Conservation (phyloP, 2,888 invertebrate genomes). For the Noctua janthina region DNA sequence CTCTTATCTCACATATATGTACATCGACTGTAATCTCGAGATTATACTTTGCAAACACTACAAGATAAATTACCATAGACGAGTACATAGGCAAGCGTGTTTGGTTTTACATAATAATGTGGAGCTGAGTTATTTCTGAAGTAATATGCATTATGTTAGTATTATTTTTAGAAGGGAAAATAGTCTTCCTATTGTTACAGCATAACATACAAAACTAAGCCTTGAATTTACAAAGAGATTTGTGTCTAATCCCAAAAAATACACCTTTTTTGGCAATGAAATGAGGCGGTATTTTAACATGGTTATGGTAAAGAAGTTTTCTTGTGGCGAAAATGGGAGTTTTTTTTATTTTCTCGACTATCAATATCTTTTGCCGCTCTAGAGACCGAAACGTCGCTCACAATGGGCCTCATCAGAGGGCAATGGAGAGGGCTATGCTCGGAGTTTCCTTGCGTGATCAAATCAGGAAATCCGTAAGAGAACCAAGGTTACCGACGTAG, state of each 20-base stretch:
- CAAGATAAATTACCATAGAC: constrained; percentile 52
- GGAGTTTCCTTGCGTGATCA: too few species aligned
- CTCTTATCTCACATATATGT: constrained; percentile 40
- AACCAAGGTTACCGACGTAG: too few species aligned
- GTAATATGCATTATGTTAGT: neutral
- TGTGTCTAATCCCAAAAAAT: neutral
- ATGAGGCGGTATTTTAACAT: neutral
- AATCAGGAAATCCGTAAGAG: too few species aligned
- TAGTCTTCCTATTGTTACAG: neutral
- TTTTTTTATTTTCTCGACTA: neutral
- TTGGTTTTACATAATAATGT: constrained; percentile 3
- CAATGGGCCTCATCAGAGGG: too few species aligned
- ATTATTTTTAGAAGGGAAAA: neutral
- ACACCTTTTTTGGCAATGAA: constrained; percentile 4
- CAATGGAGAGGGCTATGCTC: too few species aligned
- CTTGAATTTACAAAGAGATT: constrained; percentile 17
- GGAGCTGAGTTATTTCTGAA: neutral
- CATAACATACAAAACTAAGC: neutral
- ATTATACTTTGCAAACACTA: constrained; percentile 54
- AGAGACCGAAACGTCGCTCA: too few species aligned
- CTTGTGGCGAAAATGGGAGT: neutral
- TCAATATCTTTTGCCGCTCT: neutral
- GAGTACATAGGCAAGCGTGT: neutral
- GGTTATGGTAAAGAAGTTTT: neutral
- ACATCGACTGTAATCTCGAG: constrained; percentile 46